Base-by-base conservation (phyloP, 2,888 invertebrate genomes). In the Ferrisia virgata region DNA sequence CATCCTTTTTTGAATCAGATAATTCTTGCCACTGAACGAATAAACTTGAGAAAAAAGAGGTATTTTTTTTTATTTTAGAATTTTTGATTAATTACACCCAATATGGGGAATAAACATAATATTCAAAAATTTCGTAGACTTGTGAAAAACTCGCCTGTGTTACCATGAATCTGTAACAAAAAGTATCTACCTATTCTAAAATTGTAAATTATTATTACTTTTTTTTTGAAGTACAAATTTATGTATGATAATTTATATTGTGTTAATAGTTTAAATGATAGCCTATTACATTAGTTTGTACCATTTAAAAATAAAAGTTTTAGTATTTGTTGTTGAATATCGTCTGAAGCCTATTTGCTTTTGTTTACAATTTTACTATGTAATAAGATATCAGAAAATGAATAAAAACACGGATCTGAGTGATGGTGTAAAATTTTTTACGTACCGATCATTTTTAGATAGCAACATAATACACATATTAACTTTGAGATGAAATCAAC, bases 401-500 rank as follows among this genome's bases (percentile, higher is more conserved):
- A 22, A 8, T 22, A 18, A 53, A 5, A 22, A 4, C n/a, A 64
- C 64, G 28, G 64, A 64, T 64, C 64, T 31, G 15, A 64, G 22
- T 53, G 53, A 53, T 53, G 18, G 0, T 4, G 53, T 53, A 53
- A 53, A 47, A n/a, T 53, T 53, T 22, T 36, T 36, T 36, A 6
- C 36, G 5, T 6, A 22, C 6, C 2, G 6, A 53, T 53, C 53
- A 53, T 53, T 18, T n/a, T 4, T 1, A 47, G 36, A 36, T n/a
- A 36, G 36, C 36, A 36, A 36, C n/a, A 47, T 47, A 47, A 5
- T n/a, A n/a, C n/a, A n/a, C 6, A 47, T 15, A 47, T 53, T 2
- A 15, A 64, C 31, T 76, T 72, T 76, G 18, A 76, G 72, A 76
- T 76, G 72, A 76, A 76, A 76, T 76, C 36, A 15, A 76, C 15